These are phyloP conservation scores for Aphyosemion australe DNA, from an alignment of 2,113 vertebrate species.

Conservation along the genomic window DNA sequence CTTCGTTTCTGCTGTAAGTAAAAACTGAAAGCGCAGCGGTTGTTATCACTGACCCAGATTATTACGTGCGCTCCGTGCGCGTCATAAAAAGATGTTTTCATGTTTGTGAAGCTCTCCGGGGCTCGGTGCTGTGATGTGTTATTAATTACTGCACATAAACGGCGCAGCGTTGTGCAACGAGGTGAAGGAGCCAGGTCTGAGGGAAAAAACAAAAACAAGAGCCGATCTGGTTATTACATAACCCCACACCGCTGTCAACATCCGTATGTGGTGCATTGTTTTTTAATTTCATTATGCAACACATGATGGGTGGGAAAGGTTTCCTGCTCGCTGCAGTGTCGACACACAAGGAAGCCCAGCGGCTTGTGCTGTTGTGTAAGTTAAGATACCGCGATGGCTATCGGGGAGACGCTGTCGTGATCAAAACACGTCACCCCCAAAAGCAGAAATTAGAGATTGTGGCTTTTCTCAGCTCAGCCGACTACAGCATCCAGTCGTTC, in stretches of 20 bases:
- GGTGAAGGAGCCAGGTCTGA: neutral
- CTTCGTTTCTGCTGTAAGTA: neutral
- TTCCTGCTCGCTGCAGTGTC: constrained; percentile 40
- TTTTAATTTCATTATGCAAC: constrained; percentile 28
- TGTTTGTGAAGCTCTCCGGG: constrained; percentile 31
- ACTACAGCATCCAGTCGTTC: constrained; percentile 5
- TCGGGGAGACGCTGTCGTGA: constrained; percentile 18
- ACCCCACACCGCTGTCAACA: constrained; percentile 29
- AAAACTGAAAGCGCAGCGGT: constrained; percentile 37
- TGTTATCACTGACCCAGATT: constrained; percentile 54
- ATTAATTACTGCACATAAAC: constrained; percentile 43
- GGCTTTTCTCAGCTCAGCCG: neutral
- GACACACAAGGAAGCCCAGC: constrained; percentile 40
- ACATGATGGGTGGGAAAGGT: constrained; percentile 14
- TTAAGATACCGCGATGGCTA: constrained; percentile 27
- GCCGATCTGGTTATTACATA: constrained; percentile 51
- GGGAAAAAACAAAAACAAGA: constrained; percentile 24
- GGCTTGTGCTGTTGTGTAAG: constrained; percentile 54
- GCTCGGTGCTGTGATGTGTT: constrained; percentile 38
- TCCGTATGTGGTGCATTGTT: constrained; percentile 35
- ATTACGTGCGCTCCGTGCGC: constrained; percentile 15
- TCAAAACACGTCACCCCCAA: neutral
- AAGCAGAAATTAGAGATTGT: constrained; percentile 1
- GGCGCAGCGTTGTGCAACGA: constrained; percentile 13
- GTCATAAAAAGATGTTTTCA: constrained; percentile 38